Base-by-base conservation (phyloP, 2,888 invertebrate genomes). In the Thymelicus lineola region DNA sequence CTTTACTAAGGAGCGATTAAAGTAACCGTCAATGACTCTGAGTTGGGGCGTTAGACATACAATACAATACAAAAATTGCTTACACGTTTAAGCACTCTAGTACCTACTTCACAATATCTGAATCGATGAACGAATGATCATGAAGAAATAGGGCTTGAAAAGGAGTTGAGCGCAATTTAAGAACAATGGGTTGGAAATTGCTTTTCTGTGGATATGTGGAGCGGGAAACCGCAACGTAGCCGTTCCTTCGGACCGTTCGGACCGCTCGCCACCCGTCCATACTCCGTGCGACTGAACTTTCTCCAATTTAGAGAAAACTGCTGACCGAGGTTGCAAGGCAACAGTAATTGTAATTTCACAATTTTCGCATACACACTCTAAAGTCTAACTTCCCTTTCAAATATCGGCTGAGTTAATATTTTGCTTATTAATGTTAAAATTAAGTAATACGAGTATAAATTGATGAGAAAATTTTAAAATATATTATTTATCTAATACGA, bases 151-250 rank as follows among this genome's bases (percentile, higher is more conserved):
- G 78, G 76, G 79, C 76, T 75, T 71, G 58, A 71, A 74, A 72
- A 73, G 66, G 77, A 81, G 81, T 78, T 83, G 80, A 83, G 83
- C 80, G 83, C 85, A 88, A 89, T 89, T 89, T 87, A 86, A 86
- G 87, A 89, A 90, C 88, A 89, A 89, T 87, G 86, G 86, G 82
- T 81, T 85, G 81, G 85, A 88, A 89, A 90, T 90, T 88, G 90
- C 84, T 86, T 89, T 85, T 83, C 74, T 78, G 73, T 76, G 78
- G 78, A 79, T 78, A 77, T 79, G 59, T 59, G 70, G 71, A 35
- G 35, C 70, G 71, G 74, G 64, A 70, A 72, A 72, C 69, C 71
- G 71, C 67, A 71, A 12, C 68, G 64, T 64, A 42, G 59, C 59
- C 53, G 64, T 70, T 64, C 64, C 50, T 63, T 42, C 48, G 69